A percentile compares a stretch with the other conserved stretches of the same genome.
Evolutionary conservation across 2,797 vertebrate species (phyloP).

Genomic region (Propithecus deckenii): DNA sequence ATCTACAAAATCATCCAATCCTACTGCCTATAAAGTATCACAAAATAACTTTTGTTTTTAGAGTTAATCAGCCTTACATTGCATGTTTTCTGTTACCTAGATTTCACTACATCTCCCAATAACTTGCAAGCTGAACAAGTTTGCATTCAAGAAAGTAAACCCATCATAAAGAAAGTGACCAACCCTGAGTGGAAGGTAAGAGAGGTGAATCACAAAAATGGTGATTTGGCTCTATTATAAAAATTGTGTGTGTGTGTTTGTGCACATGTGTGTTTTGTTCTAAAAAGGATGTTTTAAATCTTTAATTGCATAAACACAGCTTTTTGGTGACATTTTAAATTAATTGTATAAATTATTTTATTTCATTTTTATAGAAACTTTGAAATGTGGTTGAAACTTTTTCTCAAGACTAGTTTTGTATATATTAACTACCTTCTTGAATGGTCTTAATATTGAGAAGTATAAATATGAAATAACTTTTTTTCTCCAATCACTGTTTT

Average conservation of each 20-base stretch:
- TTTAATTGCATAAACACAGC: neutral
- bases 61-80: constrained; percentile 54
- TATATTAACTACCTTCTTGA: neutral
- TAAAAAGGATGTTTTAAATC: neutral
- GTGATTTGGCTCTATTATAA: neutral
- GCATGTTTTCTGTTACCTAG: constrained; percentile 36
- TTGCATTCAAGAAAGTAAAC: constrained; percentile 44
- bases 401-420: neutral
- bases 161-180: constrained; percentile 3
- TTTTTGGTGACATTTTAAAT: constrained; percentile 8
- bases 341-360: neutral
- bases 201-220: constrained; percentile 10
- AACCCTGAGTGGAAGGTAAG: neutral
- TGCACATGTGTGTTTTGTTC: neutral
- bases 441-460: neutral
- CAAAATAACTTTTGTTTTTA: constrained; percentile 59
- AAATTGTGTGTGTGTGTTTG: neutral
- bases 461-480: neutral
- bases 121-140: neutral
- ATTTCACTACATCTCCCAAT: neutral
- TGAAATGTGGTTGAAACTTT: neutral
- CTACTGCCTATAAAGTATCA: constrained; percentile 9
- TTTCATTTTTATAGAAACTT: neutral
- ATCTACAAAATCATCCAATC: constrained; percentile 50
- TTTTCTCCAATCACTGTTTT: neutral